Conservation (phyloP, 2,888 invertebrate genomes). For the Volucella zonaria region DNA sequence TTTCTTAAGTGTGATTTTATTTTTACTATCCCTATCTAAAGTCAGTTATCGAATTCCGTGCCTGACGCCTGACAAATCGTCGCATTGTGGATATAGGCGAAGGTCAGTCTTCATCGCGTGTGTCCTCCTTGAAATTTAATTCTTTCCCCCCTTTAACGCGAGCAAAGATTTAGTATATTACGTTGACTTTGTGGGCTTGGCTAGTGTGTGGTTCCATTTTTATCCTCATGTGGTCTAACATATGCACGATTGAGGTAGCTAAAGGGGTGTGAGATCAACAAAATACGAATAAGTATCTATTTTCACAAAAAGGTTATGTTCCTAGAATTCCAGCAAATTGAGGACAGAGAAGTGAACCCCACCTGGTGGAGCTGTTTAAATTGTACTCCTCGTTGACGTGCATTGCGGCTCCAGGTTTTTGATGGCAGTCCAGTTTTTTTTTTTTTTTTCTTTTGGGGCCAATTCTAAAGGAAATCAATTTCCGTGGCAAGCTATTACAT, state of each 20-base stretch:
- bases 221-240: slow-evolving; percentile 2
- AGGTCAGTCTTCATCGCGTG: slow-evolving; percentile 63
- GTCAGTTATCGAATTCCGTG: slow-evolving; percentile 60
- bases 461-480: slow-evolving; percentile 17
- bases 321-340: slow-evolving; percentile 2
- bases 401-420: neutral
- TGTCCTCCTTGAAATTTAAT: slow-evolving; percentile 44
- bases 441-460: slow-evolving; percentile 1
- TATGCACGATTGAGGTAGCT: slow-evolving; percentile 16
- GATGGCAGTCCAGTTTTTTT: slow-evolving; percentile 19
- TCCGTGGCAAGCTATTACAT: neutral
- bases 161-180: slow-evolving; percentile 53
- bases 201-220: neutral
- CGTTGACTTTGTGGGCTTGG: slow-evolving; percentile 63
- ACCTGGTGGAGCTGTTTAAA: slow-evolving; percentile 13
- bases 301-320: slow-evolving; percentile 24
- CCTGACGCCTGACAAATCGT: slow-evolving; percentile 62
- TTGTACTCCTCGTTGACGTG: slow-evolving; percentile 34
- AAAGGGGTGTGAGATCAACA: neutral
- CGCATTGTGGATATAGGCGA: slow-evolving; percentile 63
- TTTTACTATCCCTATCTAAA: slow-evolving; percentile 33
- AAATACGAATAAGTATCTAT: neutral
- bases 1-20: slow-evolving; percentile 55
- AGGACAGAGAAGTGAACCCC: slow-evolving; percentile 7
- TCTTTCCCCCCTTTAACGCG: slow-evolving; percentile 27